These are phyloP conservation scores for Hippocampus comes DNA, from an alignment of 2,113 vertebrate genomes.

Conservation along the genomic window DNA sequence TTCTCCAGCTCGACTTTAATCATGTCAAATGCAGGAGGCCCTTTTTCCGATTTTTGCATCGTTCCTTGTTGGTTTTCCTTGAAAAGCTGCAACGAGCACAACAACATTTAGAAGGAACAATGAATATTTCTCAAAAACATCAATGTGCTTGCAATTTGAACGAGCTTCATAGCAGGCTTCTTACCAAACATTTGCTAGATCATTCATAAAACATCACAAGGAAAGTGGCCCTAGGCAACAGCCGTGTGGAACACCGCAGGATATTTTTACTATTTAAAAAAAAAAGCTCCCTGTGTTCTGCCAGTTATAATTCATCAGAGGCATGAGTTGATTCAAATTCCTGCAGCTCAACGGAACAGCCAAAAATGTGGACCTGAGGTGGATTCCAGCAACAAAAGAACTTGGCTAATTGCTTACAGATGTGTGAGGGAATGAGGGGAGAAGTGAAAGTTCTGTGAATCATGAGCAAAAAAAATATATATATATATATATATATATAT, in stretches of 20 bases:
- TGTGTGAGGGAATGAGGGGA: slow-evolving; percentile 52
- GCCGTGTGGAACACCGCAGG: slow-evolving; percentile 6
- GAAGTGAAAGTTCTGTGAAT: slow-evolving; percentile 44
- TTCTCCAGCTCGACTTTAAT: slow-evolving; percentile 2
- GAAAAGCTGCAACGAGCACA: not conserved
- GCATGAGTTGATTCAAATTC: slow-evolving; percentile 39
- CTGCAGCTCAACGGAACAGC: slow-evolving; percentile 20
- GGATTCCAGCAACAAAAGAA: slow-evolving; percentile 68
- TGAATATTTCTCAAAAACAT: not conserved
- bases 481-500: slow-evolving; percentile 15
- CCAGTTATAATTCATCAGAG: slow-evolving; percentile 24
- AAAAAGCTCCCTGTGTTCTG: not conserved
- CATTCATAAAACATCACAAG: not conserved
- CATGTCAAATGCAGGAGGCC: not conserved
- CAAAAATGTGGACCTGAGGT: slow-evolving; percentile 36
- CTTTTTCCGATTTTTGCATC: not conserved
- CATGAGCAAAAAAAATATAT: slow-evolving; percentile 44
- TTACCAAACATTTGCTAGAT: not conserved
- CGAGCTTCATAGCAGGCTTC: not conserved
- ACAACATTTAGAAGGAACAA: not conserved
- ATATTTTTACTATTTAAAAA: slow-evolving; percentile 1
- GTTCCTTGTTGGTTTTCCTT: not conserved
- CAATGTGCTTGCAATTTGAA: not conserved
- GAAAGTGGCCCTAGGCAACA: not conserved
- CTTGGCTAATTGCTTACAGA: slow-evolving; percentile 73